Base-by-base conservation (phyloP, 2,888 invertebrate species). In the Ryuthela nishihirai region DNA sequence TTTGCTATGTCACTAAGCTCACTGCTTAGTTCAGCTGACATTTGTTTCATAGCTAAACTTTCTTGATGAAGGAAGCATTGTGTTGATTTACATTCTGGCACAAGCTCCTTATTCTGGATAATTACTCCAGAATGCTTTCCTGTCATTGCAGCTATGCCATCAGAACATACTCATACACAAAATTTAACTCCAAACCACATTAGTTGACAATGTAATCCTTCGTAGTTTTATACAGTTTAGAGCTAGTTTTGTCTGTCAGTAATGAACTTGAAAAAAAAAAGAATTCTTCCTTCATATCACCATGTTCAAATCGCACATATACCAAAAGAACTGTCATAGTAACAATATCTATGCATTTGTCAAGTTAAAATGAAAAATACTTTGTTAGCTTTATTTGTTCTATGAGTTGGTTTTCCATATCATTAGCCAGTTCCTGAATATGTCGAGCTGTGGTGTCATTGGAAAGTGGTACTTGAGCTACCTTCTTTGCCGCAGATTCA, bases 141-240 rank as follows among this genome's bases (percentile, higher is more conserved):
- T 54, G 59, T 60, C 64, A 67, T 68, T 29, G 64, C 48, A 48
- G 50, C 49, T 66, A n/a, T 62, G 50, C 66, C 65, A 56, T 68
- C 67, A 39, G 65, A 67, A 56, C 65, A 66, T 20, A 68, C 54
- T 43, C 61, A 63, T 12, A 69, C 62, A 49, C 65, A 67, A 21
- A 64, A 56, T n/a, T 34, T 56, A 65, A 65, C 69, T 47, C 49
- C 40, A 43, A 69, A 46, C 38, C 39, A 4, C n/a, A 21, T 49
- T 67, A 54, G 43, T 59, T 42, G 35, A 36, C 43, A 18, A 67
- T 58, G 65, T 49, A 67, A 23, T 54, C 56, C 48, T 68, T 59
- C 23, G 68, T 46, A 32, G 61, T 58, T 23, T 63, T 46, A 50
- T 68, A 69, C 55, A 69, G 65, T 29, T 62, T 47, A 18, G 61